Evolutionary conservation across 92 coral and sea anemone genomes (phyloP), one percentile per base, ranked within the genome.

Genomic region (Isaurus tuberculatus): DNA sequence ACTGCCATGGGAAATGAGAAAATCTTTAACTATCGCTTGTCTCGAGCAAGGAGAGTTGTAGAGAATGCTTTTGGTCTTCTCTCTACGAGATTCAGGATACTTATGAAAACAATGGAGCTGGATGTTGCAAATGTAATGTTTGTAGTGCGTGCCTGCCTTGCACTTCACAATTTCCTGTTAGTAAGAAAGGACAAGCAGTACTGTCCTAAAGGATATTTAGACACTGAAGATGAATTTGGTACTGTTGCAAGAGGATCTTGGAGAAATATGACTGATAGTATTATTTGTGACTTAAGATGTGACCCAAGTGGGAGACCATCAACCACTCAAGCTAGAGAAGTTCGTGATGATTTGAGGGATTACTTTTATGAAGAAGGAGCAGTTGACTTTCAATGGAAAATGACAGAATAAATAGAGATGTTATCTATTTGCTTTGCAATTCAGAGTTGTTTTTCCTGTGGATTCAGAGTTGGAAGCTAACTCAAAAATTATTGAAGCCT

Each of bases 361-460:
- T 89, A 89, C 68, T 89, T 89, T 81, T 84, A 53, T 79, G 69
- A 43, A 5, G 91, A 88, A 72, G 89, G 89, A 11, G 92, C 92
- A 55, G 66, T 89, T 66, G 26, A n/a, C 30, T 89, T 84, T 77
- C 92, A 89, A 37, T 89, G 92, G 92, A 44, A 31, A 30, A 89
- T 89, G 92, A 72, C 82, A 19, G 89, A 89, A 55, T 89, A 34
- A 84, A 40, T 40, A 40, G 5, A 40, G 44, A 40, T 40, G 44
- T 40, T 40, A 40, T 40, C 5, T 40, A 40, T 40, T 40, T 40
- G 44, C 44, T 40, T 40, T 40, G 44, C 44, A 40, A 9, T 40
- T 40, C 44, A 40, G 44, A 40, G 9, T 40, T 40, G 44, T 40
- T 40, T 40, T 40, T 40, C 44, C 44, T 9, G 44, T 40, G 44